Percentiles rank a stretch among this genome's conserved stretches.
These are phyloP conservation scores for Pseudopipra pipra DNA, from an alignment of 2,113 vertebrate genomes.

Conservation along the genomic window DNA sequence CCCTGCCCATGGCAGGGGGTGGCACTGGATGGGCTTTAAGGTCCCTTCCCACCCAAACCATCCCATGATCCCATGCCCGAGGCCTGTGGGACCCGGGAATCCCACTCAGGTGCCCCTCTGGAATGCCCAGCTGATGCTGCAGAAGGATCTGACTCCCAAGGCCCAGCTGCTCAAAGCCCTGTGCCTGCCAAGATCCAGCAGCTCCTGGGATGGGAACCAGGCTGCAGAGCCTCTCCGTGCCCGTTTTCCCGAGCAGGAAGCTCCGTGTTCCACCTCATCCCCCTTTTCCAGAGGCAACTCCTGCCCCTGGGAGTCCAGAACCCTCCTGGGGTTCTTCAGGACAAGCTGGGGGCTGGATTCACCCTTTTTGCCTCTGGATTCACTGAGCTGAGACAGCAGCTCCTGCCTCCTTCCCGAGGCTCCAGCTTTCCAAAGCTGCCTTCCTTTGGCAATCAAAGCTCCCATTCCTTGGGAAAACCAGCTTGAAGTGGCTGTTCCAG, in stretches of 20 bases:
- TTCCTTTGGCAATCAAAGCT: rapidly evolving
- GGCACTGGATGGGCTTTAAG: neutral
- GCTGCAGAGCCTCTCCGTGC: neutral
- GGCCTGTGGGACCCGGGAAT: neutral
- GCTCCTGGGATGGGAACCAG: neutral
- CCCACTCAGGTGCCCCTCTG: neutral
- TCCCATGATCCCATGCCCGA: neutral
- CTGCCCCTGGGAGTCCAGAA: neutral
- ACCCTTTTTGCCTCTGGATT: neutral
- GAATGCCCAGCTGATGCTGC: neutral
- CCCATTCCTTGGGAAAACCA: neutral
- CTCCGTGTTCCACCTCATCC: neutral
- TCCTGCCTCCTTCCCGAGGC: neutral
- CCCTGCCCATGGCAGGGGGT: neutral
- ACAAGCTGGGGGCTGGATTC: neutral
- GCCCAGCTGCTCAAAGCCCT: neutral
- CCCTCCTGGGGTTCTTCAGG: rapidly evolving
- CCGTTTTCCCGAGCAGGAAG: neutral
- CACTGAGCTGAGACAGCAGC: neutral
- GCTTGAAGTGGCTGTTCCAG: rapidly evolving
- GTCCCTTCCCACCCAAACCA: neutral
- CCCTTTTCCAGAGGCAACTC: neutral
- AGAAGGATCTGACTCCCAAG: neutral
- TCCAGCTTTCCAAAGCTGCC: neutral
- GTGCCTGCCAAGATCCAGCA: neutral